Evolutionary conservation across 2,113 vertebrate genomes (phyloP), one percentile per base, ranked within the genome.

Genomic region (Dicerorhinus sumatrensis): DNA sequence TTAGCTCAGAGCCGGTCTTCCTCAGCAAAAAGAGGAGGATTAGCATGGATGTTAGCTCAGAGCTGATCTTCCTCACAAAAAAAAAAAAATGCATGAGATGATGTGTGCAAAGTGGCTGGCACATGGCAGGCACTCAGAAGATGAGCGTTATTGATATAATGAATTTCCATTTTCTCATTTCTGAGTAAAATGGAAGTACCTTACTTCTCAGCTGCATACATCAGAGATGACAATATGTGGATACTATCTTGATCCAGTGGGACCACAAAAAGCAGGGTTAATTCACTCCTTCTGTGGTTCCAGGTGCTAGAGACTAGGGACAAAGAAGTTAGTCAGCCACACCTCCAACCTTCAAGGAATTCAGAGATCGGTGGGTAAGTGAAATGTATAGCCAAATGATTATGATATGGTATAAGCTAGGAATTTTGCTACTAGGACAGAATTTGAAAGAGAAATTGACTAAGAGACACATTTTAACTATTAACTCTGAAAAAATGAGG

Each of bases 401-500:
- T 70, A 56, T 56, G 33, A 89, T 60, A 93, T 16, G 60, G 3
- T 72, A 3, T 62, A 82, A 95, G 65, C 12, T 29, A 54, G 72
- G 29, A 75, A 25, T 73, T 80, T 85, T 81, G 42, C 65, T 18
- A 76, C 1, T 31, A 73, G 51, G 72, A 90, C 8, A 82, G 23
- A 36, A 92, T 89, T 95, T 88, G 63, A 89, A 87, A 94, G 36
- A 72, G 17, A 89, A 91, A 65, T 73, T 65, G 58, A 70, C 12
- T 13, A 63, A 89, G 18, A 81, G 60, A 76, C 75, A 76, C 18
- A 4, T 75, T 94, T 92, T 81, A 27, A 76, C 39, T 70, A 36
- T 62, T 39, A 88, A 77, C 17, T 89, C 79, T 46, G 63, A 90
- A 42, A 9, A 91, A 83, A 80, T 1, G 23, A 18, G 31, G 51